Evolutionary conservation across 2,888 invertebrate genomes (phyloP).

Genomic region (Epinotia demarniana): DNA sequence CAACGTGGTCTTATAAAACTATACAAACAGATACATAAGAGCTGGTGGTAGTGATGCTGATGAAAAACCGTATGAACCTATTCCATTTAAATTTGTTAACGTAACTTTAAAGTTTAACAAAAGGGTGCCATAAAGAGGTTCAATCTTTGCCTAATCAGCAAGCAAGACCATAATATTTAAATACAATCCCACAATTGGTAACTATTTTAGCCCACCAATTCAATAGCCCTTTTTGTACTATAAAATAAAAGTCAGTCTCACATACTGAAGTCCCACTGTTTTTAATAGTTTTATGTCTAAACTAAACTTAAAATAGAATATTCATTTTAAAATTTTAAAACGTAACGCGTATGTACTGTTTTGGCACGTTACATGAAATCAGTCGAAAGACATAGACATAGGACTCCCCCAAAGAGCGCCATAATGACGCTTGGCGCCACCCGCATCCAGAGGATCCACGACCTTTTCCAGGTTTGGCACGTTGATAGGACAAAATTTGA

Average conservation of each 20-base stretch:
- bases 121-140: not conserved
- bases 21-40: too few species aligned
- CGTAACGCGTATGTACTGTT: conserved; percentile 13
- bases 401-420: too few species aligned
- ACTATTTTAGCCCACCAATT: conserved; percentile 7
- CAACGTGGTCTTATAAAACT: too few species aligned
- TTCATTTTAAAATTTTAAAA: conserved; percentile 25
- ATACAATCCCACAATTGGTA: not conserved
- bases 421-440: too few species aligned
- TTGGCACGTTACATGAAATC: conserved; percentile 27
- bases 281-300: conserved; percentile 34
- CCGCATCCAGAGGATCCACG: too few species aligned
- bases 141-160: not conserved
- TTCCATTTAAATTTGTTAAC: too few species aligned
- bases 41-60: too few species aligned
- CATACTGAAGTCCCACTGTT: conserved; percentile 10
- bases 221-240: conserved; percentile 23
- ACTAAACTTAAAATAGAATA: conserved; percentile 24
- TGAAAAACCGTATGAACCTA: too few species aligned
- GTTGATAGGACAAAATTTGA: conserved; percentile 8
- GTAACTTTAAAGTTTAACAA: not conserved
- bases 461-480: too few species aligned
- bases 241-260: conserved; percentile 42
- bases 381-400: too few species aligned
- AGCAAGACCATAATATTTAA: not conserved